Base-by-base conservation (phyloP, 2,888 invertebrate species). In the Apamea anceps region DNA sequence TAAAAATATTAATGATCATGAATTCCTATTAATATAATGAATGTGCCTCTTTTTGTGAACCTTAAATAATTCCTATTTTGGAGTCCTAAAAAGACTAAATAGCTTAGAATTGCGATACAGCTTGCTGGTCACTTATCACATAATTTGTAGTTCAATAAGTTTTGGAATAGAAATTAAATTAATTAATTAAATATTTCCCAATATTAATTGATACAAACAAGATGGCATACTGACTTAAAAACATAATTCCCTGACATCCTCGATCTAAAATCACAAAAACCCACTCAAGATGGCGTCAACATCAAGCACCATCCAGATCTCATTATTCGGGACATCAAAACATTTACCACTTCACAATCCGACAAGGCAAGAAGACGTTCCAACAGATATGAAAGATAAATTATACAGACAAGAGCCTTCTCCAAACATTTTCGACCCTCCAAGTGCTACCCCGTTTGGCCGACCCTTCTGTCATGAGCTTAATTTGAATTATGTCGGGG, bases 401-500 rank as follows among this genome's bases (percentile, higher is more conserved):
- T 85, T 84, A 85, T 75, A 82, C 68, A 78, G 60, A 72, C 76
- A 76, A 76, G 71, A 81, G 79, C 75, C 82, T 84, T 71, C 88
- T 85, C 86, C 85, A 85, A 87, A 87, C 77, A 73, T 77, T 86
- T 86, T 85, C 83, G 65, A 81, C 86, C 84, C 81, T 85, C 84
- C 75, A 42, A 76, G 88, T 87, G 68, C 84, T 86, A 85, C 81
- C 88, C 89, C 84, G 85, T 88, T 78, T 88, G 91, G 87, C 90
- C 89, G 88, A 92, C 94, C 95, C 94, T 90, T 92, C 94, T 94
- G 95, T 94, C 95, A 94, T 92, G 94, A 92, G 94, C 94, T 95
- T 96, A 96, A 96, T 96, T 96, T 96, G 96, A 96, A 96, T 96
- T 95, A 96, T 95, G 94, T 90, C 90, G 91, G 93, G 92, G 89